phyloP scores from a whole-genome alignment of 2,113 vertebrate genomes.

The Pollachius pollachius region DNA sequence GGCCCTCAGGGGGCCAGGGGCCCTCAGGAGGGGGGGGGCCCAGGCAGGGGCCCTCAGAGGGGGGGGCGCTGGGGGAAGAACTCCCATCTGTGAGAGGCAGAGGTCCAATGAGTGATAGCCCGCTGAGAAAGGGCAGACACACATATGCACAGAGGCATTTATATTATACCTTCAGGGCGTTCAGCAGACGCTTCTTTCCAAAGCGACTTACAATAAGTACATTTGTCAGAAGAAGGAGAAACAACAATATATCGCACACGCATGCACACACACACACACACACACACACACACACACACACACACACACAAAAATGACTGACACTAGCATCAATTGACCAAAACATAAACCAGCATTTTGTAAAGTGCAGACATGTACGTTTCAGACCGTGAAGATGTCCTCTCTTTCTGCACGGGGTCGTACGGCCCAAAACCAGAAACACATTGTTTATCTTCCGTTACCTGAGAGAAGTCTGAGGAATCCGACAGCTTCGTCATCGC shows the following conservation, averaged over 20 bases:
- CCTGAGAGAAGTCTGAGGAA: conserved; percentile 64
- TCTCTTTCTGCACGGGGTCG: background rate
- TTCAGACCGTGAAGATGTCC: background rate
- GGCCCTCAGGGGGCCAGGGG: conserved; percentile 11
- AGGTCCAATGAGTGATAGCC: background rate
- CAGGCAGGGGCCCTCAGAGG: conserved; percentile 52
- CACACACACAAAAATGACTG: conserved; percentile 1
- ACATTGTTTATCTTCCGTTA: conserved; percentile 37
- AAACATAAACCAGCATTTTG: background rate
- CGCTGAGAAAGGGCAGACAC: background rate
- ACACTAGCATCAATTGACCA: too few relatives aligned
- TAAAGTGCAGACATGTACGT: background rate
- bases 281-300: background rate
- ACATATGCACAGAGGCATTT: background rate
- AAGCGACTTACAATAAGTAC: too few relatives aligned
- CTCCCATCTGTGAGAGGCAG: conserved; percentile 49
- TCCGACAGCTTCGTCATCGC: conserved; percentile 5
- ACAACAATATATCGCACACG: too few relatives aligned
- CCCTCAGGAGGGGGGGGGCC: conserved; percentile 41
- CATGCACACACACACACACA: background rate
- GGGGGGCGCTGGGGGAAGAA: conserved; percentile 20
- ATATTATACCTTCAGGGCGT: too few relatives aligned
- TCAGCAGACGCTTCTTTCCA: too few relatives aligned
- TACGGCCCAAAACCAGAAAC: background rate
- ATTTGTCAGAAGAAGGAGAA: too few relatives aligned